Conservation (phyloP, 1,140 invertebrate species). For the Drosophila teissieri region DNA sequence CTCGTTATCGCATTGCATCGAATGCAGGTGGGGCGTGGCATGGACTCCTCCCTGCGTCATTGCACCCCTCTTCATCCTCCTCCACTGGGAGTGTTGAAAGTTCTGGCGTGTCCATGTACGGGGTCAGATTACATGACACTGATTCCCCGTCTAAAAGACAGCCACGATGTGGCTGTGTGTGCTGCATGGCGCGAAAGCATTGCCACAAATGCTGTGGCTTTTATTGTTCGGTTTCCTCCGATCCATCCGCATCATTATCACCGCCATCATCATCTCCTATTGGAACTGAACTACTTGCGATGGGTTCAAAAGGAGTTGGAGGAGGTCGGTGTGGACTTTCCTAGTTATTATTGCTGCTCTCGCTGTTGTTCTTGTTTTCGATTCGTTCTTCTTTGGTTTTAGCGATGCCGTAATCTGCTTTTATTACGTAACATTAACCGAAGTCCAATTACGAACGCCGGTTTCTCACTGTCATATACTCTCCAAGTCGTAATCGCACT, state of each 20-base stretch:
- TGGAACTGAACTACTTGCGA: constrained; percentile 21
- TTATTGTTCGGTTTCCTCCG: constrained; percentile 36
- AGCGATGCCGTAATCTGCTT: constrained; percentile 71
- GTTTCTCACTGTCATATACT: constrained; percentile 62
- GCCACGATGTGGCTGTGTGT: constrained; percentile 45
- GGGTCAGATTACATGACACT: constrained; percentile 82
- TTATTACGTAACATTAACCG: constrained; percentile 77
- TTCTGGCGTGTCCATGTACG: constrained; percentile 82
- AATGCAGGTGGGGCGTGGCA: constrained; percentile 35
- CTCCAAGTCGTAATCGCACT: neutral
- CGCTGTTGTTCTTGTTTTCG: constrained; percentile 49
- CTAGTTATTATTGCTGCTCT: constrained; percentile 52
- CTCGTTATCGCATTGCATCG: constrained; percentile 77
- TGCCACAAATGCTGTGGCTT: constrained; percentile 63
- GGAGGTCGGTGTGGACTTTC: constrained; percentile 11
- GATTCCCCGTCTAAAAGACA: constrained; percentile 76
- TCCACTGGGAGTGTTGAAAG: constrained; percentile 70
- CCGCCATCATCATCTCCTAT: constrained; percentile 36
- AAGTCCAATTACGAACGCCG: constrained; percentile 70
- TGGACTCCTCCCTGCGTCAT: neutral
- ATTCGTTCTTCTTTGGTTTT: constrained; percentile 40
- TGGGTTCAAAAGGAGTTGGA: neutral
- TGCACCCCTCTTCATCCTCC: too few species aligned
- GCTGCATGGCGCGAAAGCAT: constrained; percentile 67
- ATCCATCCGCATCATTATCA: constrained; percentile 26